phyloP scores from a whole-genome alignment of 2,888 invertebrate genomes.

The Archips crataeganus region DNA sequence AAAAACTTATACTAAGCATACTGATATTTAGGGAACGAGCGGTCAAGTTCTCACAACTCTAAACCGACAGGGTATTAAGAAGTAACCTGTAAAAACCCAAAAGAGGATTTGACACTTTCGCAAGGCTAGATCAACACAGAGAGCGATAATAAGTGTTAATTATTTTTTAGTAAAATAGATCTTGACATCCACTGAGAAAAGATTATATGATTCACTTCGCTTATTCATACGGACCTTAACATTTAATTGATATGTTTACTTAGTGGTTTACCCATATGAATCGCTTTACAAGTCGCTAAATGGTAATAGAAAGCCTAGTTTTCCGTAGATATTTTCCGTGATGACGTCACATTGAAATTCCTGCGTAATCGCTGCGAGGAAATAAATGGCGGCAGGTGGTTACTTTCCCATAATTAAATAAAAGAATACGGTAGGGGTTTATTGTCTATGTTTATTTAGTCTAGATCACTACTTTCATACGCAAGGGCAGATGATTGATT shows the following conservation, averaged over 20 bases:
- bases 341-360: conserved; percentile 12
- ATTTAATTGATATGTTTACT: conserved; percentile 9
- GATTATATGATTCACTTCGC: conserved; percentile 13
- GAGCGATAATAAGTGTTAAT: neutral
- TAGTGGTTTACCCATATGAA: neutral
- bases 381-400: neutral
- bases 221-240: conserved; percentile 3
- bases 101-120: conserved; percentile 11
- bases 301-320: conserved; percentile 13
- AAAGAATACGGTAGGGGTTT: too few species aligned
- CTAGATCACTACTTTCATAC: too few species aligned
- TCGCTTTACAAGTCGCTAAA: neutral
- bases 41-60: too few species aligned
- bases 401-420: too few species aligned
- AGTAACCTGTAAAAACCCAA: neutral
- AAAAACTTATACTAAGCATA: too few species aligned
- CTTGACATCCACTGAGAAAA: neutral
- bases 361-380: neutral
- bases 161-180: neutral
- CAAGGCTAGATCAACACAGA: neutral
- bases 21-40: too few species aligned
- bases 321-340: conserved; percentile 2
- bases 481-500: too few species aligned
- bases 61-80: neutral
- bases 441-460: too few species aligned